Conservation (phyloP, 2,113 vertebrate species). For the Macrotus californicus region DNA sequence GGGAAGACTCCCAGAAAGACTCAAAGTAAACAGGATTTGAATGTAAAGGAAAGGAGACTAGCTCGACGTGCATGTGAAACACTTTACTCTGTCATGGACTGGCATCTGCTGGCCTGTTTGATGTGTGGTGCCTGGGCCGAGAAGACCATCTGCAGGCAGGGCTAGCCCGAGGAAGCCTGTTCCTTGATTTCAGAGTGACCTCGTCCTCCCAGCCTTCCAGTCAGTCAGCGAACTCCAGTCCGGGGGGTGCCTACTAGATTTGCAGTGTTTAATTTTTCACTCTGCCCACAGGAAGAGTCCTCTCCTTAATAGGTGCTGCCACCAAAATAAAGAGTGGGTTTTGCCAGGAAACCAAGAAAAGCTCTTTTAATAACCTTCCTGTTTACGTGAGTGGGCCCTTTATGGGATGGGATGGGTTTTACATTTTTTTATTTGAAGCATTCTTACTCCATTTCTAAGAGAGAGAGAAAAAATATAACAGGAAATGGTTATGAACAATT, state of each 20-base stretch:
- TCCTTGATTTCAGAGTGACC: neutral
- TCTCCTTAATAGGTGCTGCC: constrained; percentile 50
- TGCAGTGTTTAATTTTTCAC: constrained; percentile 40
- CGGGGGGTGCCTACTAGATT: neutral
- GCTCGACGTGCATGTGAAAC: neutral
- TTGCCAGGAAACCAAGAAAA: constrained; percentile 65
- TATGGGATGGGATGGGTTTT: constrained; percentile 51
- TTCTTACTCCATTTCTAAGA: constrained; percentile 65
- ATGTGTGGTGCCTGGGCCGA: neutral
- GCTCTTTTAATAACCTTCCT: constrained; percentile 56
- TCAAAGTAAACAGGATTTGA: neutral
- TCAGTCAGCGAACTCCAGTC: neutral
- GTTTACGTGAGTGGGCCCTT: constrained; percentile 63
- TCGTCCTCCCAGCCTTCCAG: neutral
- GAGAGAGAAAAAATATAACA: constrained; percentile 49
- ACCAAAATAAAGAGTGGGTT: constrained; percentile 57
- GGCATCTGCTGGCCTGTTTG: neutral
- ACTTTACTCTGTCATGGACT: neutral
- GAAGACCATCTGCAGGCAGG: neutral
- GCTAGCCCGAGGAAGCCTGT: no score
- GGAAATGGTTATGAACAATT: constrained; percentile 68
- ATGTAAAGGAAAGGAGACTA: neutral
- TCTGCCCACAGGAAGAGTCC: constrained; percentile 30
- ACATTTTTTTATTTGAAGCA: constrained; percentile 58
- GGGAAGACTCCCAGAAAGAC: neutral